Evolutionary conservation across 2,797 vertebrate species (phyloP), one percentile per base, ranked within the genome.

Genomic region (Falco berigora): DNA sequence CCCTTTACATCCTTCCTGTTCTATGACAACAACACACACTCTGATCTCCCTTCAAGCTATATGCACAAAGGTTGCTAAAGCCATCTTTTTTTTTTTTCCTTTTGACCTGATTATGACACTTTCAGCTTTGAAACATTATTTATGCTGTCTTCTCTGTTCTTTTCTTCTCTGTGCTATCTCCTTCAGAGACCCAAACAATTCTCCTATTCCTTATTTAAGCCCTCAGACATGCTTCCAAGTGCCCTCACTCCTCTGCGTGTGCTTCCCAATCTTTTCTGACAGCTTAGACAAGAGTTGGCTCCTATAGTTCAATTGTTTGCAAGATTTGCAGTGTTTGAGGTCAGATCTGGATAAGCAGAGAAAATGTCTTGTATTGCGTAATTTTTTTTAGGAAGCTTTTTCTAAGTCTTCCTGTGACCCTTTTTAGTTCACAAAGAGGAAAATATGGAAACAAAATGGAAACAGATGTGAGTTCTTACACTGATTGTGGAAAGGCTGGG

Each of bases 41-140:
- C 63, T 92, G 67, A 88, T 91, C 21, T 97, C 71, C 9, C 30
- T 85, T 93, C 78, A 92, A 78, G 58, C 63, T 72, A 17, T 55
- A 82, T 1, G 6, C 25, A 68, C 42, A 62, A 34, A 58, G 47
- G 85, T 88, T 71, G 27, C 62, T 86, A 87, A 95, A 89, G 20
- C 38, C 58, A 62, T 83, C 12, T 62, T 50, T 68, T 90, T 42
- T 42, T 42, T 42, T 42, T 73, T 90, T 74, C 20, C 32, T 69
- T 88, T 87, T 86, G 91, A 74, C 94, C 81, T 10, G 74, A 92
- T 89, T 76, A 71, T 86, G 68, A 94, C 34, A 52, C 49, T 94
- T 74, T 14, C 40, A 88, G 67, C 64, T 95, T 81, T 86, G 63
- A 94, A 94, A 92, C 24, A 46, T 87, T 76, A 96, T 92, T 94